Conservation (phyloP, 35 echinoderm and acorn worm species). For the Apostichopus parvimensis region DNA sequence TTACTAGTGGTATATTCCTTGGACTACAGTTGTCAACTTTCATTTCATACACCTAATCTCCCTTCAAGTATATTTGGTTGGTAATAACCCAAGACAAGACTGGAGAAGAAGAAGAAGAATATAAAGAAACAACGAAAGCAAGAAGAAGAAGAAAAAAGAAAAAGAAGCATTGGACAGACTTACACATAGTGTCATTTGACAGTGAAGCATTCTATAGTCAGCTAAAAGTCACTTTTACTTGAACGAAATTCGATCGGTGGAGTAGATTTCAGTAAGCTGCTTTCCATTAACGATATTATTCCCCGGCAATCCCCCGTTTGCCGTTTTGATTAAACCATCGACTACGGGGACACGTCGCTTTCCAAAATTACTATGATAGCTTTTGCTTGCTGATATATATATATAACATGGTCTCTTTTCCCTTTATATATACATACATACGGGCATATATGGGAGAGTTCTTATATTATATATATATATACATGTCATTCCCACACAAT, state of each 20-base stretch:
- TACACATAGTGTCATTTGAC: not conserved
- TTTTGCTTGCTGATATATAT: not conserved
- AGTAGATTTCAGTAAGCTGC: conserved; percentile 39
- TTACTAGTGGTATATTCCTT: conserved; percentile 14
- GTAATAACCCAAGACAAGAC: not conserved
- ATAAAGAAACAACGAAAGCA: not conserved
- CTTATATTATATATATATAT: not conserved
- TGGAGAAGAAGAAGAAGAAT: not conserved
- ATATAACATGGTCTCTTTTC: not conserved
- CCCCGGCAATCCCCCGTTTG: conserved; percentile 20
- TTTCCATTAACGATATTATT: conserved; percentile 52
- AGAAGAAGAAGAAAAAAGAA: not conserved
- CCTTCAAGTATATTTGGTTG: not conserved
- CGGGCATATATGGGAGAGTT: not conserved
- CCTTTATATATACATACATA: not conserved
- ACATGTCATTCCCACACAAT: not conserved
- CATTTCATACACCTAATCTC: conserved; percentile 48
- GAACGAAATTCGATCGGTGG: conserved; percentile 13
- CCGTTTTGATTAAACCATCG: conserved; percentile 47
- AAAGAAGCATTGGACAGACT: not conserved
- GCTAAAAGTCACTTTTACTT: conserved; percentile 14
- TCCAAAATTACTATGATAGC: conserved; percentile 18
- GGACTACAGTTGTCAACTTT: not conserved
- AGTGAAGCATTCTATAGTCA: not conserved
- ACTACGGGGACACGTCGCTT: conserved; percentile 27